Conservation (phyloP, 2,113 vertebrate species). For the Uropsilus gracilis region DNA sequence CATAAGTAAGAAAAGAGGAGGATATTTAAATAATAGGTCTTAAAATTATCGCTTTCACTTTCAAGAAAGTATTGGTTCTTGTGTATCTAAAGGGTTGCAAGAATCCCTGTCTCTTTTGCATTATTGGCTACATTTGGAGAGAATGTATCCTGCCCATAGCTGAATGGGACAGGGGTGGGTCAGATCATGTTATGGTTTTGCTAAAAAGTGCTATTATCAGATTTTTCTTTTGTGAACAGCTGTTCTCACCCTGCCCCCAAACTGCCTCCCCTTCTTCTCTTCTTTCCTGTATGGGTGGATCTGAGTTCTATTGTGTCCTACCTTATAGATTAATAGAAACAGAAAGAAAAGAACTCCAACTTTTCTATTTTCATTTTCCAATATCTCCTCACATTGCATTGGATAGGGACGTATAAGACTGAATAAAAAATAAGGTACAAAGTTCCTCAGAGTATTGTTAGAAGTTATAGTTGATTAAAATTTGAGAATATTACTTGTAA, state of each 20-base stretch:
- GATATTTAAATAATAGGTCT: background rate
- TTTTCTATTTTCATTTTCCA: constrained; percentile 3
- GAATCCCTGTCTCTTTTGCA: background rate
- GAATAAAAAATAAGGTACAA: constrained; percentile 39
- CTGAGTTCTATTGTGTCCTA: background rate
- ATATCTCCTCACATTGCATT: background rate
- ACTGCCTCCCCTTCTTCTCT: background rate
- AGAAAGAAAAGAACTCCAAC: background rate
- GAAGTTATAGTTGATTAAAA: constrained; percentile 69
- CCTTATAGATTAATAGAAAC: background rate
- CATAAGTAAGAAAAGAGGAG: background rate
- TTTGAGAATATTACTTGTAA: constrained; percentile 66
- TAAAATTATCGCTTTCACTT: background rate
- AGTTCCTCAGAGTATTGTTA: constrained; percentile 42
- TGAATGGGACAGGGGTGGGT: background rate
- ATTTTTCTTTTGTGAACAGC: background rate
- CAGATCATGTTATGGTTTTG: background rate
- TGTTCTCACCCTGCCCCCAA: background rate
- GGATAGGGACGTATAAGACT: background rate
- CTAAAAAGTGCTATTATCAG: background rate
- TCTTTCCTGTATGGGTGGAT: background rate
- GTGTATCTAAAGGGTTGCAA: background rate
- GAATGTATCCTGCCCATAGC: too few relatives aligned
- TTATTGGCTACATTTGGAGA: background rate
- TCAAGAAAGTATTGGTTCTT: background rate